A percentile compares a stretch with the other conserved stretches of the same genome.
Evolutionary conservation across 2,888 invertebrate species (phyloP).

Genomic region (Diarsia dahlii): DNA sequence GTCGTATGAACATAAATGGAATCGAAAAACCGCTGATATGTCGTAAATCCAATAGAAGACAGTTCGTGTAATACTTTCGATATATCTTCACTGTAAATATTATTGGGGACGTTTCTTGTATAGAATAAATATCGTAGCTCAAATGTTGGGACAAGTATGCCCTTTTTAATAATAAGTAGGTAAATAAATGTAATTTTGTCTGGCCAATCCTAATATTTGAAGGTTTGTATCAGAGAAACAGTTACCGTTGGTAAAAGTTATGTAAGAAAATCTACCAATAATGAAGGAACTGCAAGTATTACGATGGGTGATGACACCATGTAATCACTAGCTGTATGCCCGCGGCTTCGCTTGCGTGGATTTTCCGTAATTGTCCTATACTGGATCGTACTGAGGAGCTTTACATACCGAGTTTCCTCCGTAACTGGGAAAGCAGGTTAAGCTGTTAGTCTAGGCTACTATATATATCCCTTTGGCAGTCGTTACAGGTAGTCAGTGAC

Average conservation of each 20-base stretch:
- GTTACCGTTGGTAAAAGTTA: neutral
- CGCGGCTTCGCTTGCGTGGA: no score
- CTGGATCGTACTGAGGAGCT: no score
- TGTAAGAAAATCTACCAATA: neutral
- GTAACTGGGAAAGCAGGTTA: no score
- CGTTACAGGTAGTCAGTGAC: no score
- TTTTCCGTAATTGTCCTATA: no score
- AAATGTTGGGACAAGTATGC: conserved; percentile 10
- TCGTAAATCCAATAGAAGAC: conserved; percentile 59
- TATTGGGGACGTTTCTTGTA: conserved; percentile 42
- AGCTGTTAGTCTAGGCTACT: no score
- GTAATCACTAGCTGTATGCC: no score
- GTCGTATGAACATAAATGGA: conserved; percentile 58
- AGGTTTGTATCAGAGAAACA: neutral
- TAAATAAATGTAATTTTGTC: neutral
- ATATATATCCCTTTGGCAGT: no score
- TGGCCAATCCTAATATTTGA: neutral
- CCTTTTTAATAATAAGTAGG: conserved; percentile 35
- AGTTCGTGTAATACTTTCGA: conserved; percentile 54
- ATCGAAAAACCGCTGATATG: conserved; percentile 57
- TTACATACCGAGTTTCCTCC: no score
- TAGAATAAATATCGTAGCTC: conserved; percentile 41
- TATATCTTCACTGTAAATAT: conserved; percentile 52
- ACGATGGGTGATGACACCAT: neutral
- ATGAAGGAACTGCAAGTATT: no score